Base-by-base conservation (phyloP, 2,888 invertebrate species). In the Myopa tessellatipennis region DNA sequence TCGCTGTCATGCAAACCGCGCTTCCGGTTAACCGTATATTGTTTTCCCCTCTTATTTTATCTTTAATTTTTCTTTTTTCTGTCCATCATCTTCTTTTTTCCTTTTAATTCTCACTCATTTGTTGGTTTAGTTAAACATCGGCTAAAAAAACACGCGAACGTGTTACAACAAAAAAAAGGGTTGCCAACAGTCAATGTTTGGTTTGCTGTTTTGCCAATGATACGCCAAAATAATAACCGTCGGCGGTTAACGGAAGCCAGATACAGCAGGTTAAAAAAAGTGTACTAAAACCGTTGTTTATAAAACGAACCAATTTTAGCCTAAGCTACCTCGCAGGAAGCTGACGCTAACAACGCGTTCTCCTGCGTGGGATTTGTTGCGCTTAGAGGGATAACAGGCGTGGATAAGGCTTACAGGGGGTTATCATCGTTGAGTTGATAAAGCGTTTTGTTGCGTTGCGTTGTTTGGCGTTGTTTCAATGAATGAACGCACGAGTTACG, bases 171-270 rank as follows among this genome's bases (percentile, higher is more conserved):
- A 18, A 7, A 18, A 75, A 75, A 75, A 75, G 75, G 67, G 75
- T 75, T 75, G 75, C 68, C 75, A 58, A 36, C 52, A n/a, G 18
- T 60, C 50, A 34, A 74, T 74, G 74, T 74, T 74, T 58, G 60
- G 68, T 60, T 61, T 68, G 68, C 68, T 75, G 75, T 60, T 69
- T 69, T 69, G 68, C 68, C 75, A 45, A 75, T 75, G 75, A 75
- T 75, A 75, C 75, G 75, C 75, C 34, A 75, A 75, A 75, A 60
- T 75, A 58, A 75, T 75, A 74, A 74, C 74, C 65, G n/a, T 67
- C 36, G 58, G 67, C 18, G 67, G 65, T 55, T 67, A 12, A 18
- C 16, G 34, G 52, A 34, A 74, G 26, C 50, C 14, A 26, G 26
- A 26, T 26, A 34, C 52, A 65, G 34, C 65, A 38, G 58, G 26